These are phyloP conservation scores for Cariama cristata DNA, from an alignment of 2,113 vertebrate genomes.

Conservation along the genomic window DNA sequence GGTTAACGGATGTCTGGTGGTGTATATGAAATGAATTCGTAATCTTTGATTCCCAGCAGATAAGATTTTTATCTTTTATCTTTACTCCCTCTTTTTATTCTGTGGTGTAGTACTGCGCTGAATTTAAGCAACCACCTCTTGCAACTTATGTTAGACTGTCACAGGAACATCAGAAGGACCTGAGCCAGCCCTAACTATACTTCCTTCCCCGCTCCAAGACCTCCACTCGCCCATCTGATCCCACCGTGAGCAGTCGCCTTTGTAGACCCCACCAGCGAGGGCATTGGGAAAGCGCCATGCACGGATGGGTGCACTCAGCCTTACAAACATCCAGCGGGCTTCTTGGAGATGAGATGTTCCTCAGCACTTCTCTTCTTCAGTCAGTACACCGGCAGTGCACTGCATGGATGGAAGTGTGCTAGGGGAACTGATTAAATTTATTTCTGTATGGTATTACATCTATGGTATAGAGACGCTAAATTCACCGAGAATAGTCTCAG, in stretches of 20 bases:
- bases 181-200: not conserved
- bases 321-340: not conserved
- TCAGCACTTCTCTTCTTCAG: not conserved
- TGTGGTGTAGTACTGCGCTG: not conserved
- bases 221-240: fast-evolving
- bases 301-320: not conserved
- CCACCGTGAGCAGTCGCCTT: not conserved
- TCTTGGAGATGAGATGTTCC: not conserved
- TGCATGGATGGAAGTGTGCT: not conserved
- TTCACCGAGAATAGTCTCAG: not conserved
- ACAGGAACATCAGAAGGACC: not conserved
- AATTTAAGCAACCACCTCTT: not conserved
- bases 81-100: not conserved
- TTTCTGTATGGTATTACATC: not conserved
- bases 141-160: fast-evolving
- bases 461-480: not conserved
- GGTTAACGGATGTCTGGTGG: not conserved
- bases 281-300: not conserved
- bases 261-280: not conserved
- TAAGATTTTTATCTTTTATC: not conserved
- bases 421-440: not conserved
- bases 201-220: not conserved
- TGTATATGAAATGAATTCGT: not conserved
- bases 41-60: not conserved
- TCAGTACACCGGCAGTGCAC: not conserved